A percentile compares a stretch with the other conserved stretches of the same genome.
These are phyloP conservation scores for Lophotriccus pileatus DNA, from an alignment of 2,797 vertebrate genomes.

Conservation along the genomic window DNA sequence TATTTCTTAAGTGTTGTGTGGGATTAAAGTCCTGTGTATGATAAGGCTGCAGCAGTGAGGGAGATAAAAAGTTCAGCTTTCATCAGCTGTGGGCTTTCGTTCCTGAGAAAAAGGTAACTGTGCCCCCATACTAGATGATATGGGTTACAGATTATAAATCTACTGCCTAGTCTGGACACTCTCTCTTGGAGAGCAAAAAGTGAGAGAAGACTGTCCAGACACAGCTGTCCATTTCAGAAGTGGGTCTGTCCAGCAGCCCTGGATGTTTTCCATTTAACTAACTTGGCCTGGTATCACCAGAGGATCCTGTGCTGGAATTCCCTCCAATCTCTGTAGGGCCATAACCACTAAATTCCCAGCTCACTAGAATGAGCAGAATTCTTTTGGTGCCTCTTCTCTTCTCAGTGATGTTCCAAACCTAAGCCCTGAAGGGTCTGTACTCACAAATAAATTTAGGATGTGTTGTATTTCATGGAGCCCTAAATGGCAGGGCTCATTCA, in stretches of 20 bases:
- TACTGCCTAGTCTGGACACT: not conserved
- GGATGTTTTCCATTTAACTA: not conserved
- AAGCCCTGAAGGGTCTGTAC: not conserved
- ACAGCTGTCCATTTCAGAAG: not conserved
- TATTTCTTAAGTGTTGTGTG: slow-evolving; percentile 23
- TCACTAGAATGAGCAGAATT: not conserved
- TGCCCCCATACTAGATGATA: not conserved
- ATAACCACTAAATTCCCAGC: not conserved
- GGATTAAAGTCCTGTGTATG: not conserved
- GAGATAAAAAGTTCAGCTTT: not conserved
- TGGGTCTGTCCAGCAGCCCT: not conserved
- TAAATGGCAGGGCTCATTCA: not conserved
- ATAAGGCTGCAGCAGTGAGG: not conserved
- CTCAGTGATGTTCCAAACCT: not conserved
- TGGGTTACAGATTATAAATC: not conserved
- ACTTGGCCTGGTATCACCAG: not conserved
- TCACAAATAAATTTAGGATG: not conserved
- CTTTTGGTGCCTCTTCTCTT: not conserved
- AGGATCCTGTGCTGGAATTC: not conserved
- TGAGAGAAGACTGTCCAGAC: not conserved
- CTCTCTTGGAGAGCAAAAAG: not conserved
- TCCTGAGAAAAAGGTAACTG: not conserved
- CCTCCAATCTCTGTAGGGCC: not conserved
- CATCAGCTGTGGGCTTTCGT: not conserved
- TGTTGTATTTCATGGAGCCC: not conserved